Evolutionary conservation across 1,140 invertebrate genomes (phyloP).

Genomic region (Trichogramma pretiosum): DNA sequence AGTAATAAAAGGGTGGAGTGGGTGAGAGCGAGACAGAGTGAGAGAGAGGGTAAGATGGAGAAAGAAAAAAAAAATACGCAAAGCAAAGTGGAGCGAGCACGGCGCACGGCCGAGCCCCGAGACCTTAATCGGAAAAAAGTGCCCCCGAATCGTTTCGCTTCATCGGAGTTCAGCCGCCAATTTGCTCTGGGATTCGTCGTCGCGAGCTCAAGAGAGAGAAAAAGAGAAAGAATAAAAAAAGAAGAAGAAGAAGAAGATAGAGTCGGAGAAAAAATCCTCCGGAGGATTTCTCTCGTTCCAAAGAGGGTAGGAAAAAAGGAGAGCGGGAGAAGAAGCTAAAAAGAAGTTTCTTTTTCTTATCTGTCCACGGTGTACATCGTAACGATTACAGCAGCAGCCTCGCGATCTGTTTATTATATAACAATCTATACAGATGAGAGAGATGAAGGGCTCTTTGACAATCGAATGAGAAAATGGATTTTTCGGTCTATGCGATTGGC

Average conservation of each 20-base stretch:
- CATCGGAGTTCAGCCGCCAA: constrained; percentile 29
- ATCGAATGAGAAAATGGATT: too few relatives aligned
- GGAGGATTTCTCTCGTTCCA: constrained; percentile 26
- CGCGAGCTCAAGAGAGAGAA: too few relatives aligned
- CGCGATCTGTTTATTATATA: too few relatives aligned
- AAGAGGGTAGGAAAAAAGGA: constrained; percentile 19
- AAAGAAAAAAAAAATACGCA: constrained; percentile 16
- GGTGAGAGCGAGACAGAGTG: too few relatives aligned
- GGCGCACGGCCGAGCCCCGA: too few relatives aligned
- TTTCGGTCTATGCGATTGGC: too few relatives aligned
- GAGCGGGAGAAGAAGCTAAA: constrained; percentile 9
- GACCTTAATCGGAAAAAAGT: constrained; percentile 9
- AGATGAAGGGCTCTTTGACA: background rate
- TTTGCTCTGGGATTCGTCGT: constrained; percentile 27
- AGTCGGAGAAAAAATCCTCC: constrained; percentile 31
- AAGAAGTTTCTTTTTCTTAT: constrained; percentile 29
- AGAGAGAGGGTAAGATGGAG: too few relatives aligned
- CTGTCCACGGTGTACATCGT: constrained; percentile 33
- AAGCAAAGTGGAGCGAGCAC: too few relatives aligned
- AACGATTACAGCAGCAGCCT: constrained; percentile 39
- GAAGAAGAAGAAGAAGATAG: too few relatives aligned
- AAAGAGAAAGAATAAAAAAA: too few relatives aligned
- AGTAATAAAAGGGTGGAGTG: too few relatives aligned
- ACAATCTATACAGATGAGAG: too few relatives aligned
- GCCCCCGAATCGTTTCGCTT: constrained; percentile 32